Percentiles rank a stretch among this genome's conserved stretches.
Evolutionary conservation across 2,888 invertebrate species (phyloP).

Genomic region (Eubasilissa splendida): DNA sequence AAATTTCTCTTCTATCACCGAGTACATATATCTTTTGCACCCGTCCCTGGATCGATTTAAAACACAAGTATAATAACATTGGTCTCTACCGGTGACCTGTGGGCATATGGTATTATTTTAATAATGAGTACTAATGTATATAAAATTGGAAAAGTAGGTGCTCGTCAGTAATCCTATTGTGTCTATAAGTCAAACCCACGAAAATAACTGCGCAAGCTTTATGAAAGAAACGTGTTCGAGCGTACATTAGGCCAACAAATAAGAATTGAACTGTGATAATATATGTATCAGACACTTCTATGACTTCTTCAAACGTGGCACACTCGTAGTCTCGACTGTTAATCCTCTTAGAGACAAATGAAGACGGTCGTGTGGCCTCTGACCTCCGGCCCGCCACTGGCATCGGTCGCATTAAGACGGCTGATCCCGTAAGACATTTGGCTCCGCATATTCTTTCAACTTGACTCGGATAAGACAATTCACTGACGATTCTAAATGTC

Average conservation of each 20-base stretch:
- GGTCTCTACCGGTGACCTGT: too few species aligned
- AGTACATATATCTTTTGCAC: too few species aligned
- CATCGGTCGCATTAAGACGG: conserved; percentile 42
- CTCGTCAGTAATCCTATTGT: too few species aligned
- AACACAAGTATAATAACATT: too few species aligned
- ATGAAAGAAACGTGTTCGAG: not conserved
- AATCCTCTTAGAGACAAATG: conserved; percentile 55
- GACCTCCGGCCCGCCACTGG: conserved; percentile 60
- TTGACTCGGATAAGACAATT: conserved; percentile 3
- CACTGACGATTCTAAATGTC: not conserved
- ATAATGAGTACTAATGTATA: too few species aligned
- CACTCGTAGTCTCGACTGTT: conserved; percentile 50
- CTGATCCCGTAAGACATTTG: conserved; percentile 35
- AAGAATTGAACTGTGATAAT: not conserved
- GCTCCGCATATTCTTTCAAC: conserved; percentile 17
- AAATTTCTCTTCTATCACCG: too few species aligned
- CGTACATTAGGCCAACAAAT: not conserved
- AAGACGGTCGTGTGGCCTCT: conserved; percentile 58
- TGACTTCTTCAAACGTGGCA: conserved; percentile 55
- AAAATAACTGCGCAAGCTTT: too few species aligned
- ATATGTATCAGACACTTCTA: conserved; percentile 29
- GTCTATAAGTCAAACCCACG: too few species aligned
- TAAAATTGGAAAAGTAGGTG: too few species aligned
- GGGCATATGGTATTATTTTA: too few species aligned
- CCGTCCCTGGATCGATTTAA: too few species aligned